phyloP scores from a whole-genome alignment of 2,797 vertebrate genomes.

The Tympanoctomys barrerae region DNA sequence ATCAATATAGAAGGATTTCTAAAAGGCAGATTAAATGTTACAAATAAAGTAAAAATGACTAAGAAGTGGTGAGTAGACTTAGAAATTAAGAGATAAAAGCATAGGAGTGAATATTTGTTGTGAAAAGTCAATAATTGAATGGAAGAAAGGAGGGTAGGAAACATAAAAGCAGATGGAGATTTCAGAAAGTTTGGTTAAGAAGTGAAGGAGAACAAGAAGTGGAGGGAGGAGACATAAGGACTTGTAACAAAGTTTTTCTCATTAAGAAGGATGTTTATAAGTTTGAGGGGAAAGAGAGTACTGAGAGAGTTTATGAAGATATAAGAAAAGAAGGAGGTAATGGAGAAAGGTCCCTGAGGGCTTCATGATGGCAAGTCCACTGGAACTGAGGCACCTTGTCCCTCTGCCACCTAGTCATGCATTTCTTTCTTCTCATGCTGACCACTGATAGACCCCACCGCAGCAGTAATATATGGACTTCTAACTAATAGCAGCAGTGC shows the following conservation, averaged over 20 bases:
- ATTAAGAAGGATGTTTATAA: background rate
- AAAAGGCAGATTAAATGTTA: background rate
- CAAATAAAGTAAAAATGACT: background rate
- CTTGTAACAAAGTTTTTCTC: background rate
- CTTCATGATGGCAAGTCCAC: background rate
- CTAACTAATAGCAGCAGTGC: background rate
- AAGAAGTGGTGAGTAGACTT: background rate
- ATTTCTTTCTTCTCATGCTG: background rate
- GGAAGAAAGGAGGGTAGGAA: background rate
- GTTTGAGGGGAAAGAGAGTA: background rate
- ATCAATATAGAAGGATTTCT: background rate
- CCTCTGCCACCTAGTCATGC: background rate
- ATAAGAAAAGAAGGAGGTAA: background rate
- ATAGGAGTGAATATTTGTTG: background rate
- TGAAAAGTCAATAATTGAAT: background rate
- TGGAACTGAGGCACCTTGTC: background rate
- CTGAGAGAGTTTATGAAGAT: background rate
- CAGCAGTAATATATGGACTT: background rate
- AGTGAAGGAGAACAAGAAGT: background rate
- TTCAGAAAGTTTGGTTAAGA: background rate
- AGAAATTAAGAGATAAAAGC: background rate
- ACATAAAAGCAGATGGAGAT: no score
- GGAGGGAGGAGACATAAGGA: background rate
- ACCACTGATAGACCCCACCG: background rate
- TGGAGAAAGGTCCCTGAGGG: background rate